phyloP scores from a whole-genome alignment of 2,797 vertebrate genomes.

The Schizopygopsis malacanthus region DNA sequence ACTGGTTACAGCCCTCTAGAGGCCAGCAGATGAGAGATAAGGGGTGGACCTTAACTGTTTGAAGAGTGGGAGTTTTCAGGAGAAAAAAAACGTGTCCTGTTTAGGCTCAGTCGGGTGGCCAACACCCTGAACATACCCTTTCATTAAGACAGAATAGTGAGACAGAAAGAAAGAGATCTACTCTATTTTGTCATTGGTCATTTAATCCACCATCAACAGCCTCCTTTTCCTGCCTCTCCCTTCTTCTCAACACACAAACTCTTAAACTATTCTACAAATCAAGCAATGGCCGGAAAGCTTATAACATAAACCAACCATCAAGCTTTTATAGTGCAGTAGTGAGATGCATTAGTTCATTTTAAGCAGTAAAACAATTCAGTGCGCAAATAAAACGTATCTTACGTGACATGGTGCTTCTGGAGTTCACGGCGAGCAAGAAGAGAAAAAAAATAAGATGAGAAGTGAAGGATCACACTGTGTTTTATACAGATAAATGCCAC shows the following conservation, averaged over 20 bases:
- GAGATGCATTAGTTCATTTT: background rate
- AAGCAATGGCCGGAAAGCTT: background rate
- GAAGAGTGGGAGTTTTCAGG: conserved; percentile 11
- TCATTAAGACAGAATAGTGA: conserved; percentile 25
- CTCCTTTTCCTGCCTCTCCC: background rate
- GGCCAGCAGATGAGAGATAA: background rate
- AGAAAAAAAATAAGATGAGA: background rate
- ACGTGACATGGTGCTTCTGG: background rate
- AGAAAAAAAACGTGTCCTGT: no score
- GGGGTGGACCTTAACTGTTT: background rate
- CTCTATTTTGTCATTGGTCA: background rate
- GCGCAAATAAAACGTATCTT: background rate
- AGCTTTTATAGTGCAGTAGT: background rate
- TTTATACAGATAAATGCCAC: conserved; percentile 45
- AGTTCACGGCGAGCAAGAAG: background rate
- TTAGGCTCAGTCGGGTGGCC: background rate
- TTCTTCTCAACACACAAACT: background rate
- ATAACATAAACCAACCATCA: background rate
- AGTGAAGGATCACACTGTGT: conserved; percentile 4
- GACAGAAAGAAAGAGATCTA: conserved; percentile 16
- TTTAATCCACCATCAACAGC: background rate
- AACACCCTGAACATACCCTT: conserved; percentile 42
- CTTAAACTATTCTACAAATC: background rate
- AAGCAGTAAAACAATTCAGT: conserved; percentile 3
- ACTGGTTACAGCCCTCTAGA: background rate